Base-by-base conservation (phyloP, 2,797 vertebrate species). In the Falco rusticolus region DNA sequence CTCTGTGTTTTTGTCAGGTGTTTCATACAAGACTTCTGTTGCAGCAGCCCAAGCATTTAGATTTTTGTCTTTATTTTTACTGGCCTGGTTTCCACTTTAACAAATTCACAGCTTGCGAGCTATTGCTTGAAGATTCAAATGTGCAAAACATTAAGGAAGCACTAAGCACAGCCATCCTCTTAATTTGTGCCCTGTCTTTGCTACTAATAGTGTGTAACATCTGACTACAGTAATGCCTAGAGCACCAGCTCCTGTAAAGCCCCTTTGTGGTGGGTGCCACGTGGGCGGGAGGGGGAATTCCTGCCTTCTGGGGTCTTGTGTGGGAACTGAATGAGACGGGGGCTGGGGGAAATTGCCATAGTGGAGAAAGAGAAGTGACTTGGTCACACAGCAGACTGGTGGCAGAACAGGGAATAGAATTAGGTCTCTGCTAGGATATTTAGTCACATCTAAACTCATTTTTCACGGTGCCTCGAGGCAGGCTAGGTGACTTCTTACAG, bases 31-130 rank as follows among this genome's bases (percentile, higher is more conserved):
- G 89, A 76, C 78, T 96, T 82, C 63, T 93, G 84, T 83, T 87
- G 75, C 71, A 85, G 89, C 95, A 90, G 84, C 69, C 80, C 15
- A 59, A 88, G 75, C 34, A 50, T 90, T 96, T 70, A 61, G 33
- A 66, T 91, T 90, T 82, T 76, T 59, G 87, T 59, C 90, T 89
- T 87, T 95, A 89, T 96, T 94, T 91, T 94, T 84, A 53, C 84
- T 96, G 93, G 91, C 79, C 57, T 68, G 43, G 56, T 86, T 93
- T 96, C 85, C 84, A 77, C 92, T 95, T 84, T 95, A 94, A 85
- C 96, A 93, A 95, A 91, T 94, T 94, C 92, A 87, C 94, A 96
- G 89, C 95, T 96, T 93, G 64, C 5, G 11, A 96, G 78, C 82
- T 59, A 25, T 94, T 70, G 89, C 87, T 94, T 85, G 93, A 89